phyloP scores from a whole-genome alignment of 2,888 invertebrate species.

The Gastrophysa polygoni region DNA sequence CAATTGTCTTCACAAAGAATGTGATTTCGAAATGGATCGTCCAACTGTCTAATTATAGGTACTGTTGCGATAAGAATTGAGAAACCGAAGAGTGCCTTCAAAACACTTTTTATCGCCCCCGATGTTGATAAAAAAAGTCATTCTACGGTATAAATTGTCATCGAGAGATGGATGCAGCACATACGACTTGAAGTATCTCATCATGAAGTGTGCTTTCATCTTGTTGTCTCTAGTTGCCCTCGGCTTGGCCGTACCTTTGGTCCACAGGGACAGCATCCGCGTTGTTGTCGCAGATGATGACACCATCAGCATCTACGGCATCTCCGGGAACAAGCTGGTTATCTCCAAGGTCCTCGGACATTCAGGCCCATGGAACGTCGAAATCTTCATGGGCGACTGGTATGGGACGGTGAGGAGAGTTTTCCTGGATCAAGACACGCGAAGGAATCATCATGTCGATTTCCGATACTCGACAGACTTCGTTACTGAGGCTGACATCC shows the following conservation, averaged over 20 bases:
- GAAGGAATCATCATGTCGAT: background rate
- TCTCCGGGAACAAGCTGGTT: conserved; percentile 33
- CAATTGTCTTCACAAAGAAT: no score
- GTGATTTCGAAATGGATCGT: no score
- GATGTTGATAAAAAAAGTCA: no score
- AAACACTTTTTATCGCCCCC: no score
- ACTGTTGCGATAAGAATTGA: no score
- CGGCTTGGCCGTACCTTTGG: conserved; percentile 24
- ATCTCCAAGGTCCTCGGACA: conserved; percentile 33
- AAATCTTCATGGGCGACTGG: conserved; percentile 36
- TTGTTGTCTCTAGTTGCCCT: conserved; percentile 29
- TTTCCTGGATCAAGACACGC: conserved; percentile 34
- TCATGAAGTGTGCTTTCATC: conserved; percentile 37
- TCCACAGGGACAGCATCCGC: conserved; percentile 21
- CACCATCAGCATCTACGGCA: conserved; percentile 34
- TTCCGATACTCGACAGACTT: no score
- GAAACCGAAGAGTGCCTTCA: no score
- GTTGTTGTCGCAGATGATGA: conserved; percentile 39
- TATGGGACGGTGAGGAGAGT: conserved; percentile 35
- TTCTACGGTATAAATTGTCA: no score
- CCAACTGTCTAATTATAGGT: no score
- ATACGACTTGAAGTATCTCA: background rate
- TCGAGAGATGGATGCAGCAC: no score
- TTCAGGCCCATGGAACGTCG: conserved; percentile 33
- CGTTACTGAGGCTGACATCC: background rate